These are phyloP conservation scores for Agrochola lota DNA, from an alignment of 2,888 invertebrate species.

Conservation along the genomic window DNA sequence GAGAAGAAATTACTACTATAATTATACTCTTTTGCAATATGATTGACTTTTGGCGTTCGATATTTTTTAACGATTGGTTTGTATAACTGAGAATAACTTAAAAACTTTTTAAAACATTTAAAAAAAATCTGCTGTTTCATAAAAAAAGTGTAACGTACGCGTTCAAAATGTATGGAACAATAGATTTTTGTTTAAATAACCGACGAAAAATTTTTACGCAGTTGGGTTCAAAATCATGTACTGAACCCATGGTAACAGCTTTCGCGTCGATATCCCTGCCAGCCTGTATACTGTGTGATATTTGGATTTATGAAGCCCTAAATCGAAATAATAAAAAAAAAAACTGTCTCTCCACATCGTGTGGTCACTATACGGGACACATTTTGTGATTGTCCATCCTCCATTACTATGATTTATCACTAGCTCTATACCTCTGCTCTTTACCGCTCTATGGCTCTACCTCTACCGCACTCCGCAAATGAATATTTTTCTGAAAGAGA, in stretches of 20 bases:
- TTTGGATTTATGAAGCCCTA: no score
- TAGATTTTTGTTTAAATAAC: no score
- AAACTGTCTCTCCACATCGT: background rate
- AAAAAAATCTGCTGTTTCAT: no score
- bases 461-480: constrained; percentile 43
- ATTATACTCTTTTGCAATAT: background rate
- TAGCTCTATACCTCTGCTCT: constrained; percentile 15
- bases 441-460: constrained; percentile 5
- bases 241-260: no score
- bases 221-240: no score
- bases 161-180: no score
- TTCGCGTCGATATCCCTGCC: no score
- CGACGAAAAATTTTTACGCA: no score
- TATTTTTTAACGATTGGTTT: background rate
- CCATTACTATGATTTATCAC: constrained; percentile 73
- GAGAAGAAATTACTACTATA: background rate
- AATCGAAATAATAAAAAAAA: no score
- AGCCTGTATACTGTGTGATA: no score
- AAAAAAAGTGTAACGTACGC: no score
- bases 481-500: constrained; percentile 34
- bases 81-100: background rate
- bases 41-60: background rate
- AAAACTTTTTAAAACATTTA: no score
- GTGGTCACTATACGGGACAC: constrained; percentile 44
- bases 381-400: constrained; percentile 69